Base-by-base conservation (phyloP, 2,888 invertebrate species). In the Rhingia rostrata region DNA sequence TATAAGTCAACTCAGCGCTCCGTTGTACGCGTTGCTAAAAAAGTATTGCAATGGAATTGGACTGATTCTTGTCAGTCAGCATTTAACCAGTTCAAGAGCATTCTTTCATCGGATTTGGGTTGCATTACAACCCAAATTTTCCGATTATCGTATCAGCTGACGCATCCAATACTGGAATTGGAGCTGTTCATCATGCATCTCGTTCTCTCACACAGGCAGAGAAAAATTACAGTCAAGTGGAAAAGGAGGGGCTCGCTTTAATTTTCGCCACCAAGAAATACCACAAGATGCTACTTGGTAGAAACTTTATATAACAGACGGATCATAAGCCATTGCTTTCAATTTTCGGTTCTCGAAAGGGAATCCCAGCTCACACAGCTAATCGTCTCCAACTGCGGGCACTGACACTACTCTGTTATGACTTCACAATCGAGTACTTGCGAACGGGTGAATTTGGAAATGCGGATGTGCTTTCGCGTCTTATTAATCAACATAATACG, bases 151-250 rank as follows among this genome's bases (percentile, higher is more conserved):
- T 85, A 9, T 63, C 81, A 37, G 84, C 78, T 30, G 79, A 84
- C 37, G 84, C 74, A 10, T 80, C 53, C 9, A 63, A 61, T 45
- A 54, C 61, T 39, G 79, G 79, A 6, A 12, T 84, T 6, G 72
- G 73, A 3, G 69, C 74, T 86, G 60, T 85, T 78, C 63, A 87
- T 30, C 89, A 87, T 82, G 88, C 89, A 7, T 88, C 89, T n/a
- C 80, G 88, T 58, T 87, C 88, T 4, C 74, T 91, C 22, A 88
- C 86, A 30, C 51, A 41, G 33, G 84, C 89, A 2, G 47, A 49
- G 3, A 2, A 9, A 9, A 9, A 9, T 2, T 49, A 49, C 10
- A 49, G 47, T 3, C 47, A 49, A 4, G n/a, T n/a, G n/a, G n/a
- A n/a, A n/a, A n/a, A n/a, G n/a, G n/a, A n/a, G n/a, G n/a, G n/a